Evolutionary conservation across 64 coral and sea anemone species (phyloP).

Genomic region (Dendrophyllia cribrosa): DNA sequence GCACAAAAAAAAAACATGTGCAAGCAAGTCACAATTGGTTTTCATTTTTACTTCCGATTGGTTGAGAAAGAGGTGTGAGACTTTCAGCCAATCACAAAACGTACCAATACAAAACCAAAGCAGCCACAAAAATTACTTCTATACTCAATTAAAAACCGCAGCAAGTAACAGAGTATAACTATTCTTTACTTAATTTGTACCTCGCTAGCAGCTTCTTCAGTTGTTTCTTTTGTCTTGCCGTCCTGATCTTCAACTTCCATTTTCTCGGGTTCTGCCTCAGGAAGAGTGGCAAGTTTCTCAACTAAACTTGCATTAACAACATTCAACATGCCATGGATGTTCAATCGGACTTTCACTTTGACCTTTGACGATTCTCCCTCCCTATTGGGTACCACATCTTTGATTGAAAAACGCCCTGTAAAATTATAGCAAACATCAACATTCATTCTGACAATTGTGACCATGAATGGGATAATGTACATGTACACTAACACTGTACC

Average conservation of each 20-base stretch:
- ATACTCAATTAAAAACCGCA: no score
- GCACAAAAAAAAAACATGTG: no score
- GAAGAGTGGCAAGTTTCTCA: constrained; percentile 67
- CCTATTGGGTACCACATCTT: constrained; percentile 87
- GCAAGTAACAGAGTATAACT: no score
- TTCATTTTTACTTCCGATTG: no score
- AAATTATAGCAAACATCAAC: neutral
- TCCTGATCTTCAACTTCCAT: constrained; percentile 73
- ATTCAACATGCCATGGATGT: constrained; percentile 92
- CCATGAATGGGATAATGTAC: no score
- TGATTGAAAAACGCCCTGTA: constrained; percentile 88
- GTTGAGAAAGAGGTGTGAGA: no score
- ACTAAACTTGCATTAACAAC: constrained; percentile 84
- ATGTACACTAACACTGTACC: no score
- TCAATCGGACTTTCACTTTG: constrained; percentile 92
- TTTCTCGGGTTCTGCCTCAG: constrained; percentile 67
- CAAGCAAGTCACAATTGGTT: no score
- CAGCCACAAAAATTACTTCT: no score
- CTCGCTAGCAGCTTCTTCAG: neutral
- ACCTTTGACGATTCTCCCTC: constrained; percentile 93
- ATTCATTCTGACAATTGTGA: no score
- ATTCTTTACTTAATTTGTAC: neutral
- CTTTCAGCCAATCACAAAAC: no score
- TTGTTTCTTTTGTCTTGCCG: constrained; percentile 57
- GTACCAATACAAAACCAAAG: no score